A percentile compares a stretch with the other conserved stretches of the same genome.
These are phyloP conservation scores for Gallinago undulata DNA, from an alignment of 2,113 vertebrate species.

Conservation along the genomic window DNA sequence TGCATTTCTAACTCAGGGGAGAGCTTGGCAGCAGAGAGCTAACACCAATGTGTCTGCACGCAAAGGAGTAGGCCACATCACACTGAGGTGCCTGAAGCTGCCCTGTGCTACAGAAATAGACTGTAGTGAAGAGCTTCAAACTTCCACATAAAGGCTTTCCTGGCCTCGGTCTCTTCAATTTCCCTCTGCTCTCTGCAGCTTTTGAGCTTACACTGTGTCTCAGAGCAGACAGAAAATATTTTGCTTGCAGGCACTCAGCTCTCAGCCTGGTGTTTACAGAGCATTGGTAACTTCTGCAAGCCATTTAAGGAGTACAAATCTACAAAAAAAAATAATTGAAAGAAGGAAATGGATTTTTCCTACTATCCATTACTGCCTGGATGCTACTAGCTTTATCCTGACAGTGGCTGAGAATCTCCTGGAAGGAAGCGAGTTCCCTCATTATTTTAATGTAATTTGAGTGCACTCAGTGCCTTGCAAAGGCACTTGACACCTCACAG, in stretches of 20 bases:
- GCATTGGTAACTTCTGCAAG: not conserved
- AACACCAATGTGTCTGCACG: not conserved
- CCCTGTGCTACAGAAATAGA: not conserved
- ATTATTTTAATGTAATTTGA: slow-evolving; percentile 55
- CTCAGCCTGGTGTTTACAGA: not conserved
- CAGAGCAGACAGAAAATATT: not conserved
- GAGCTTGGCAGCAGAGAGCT: not conserved
- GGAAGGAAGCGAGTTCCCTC: slow-evolving; percentile 30
- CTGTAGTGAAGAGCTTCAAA: not conserved
- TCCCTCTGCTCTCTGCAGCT: not conserved
- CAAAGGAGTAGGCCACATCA: not conserved
- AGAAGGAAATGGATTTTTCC: slow-evolving; percentile 36
- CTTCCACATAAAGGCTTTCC: not conserved
- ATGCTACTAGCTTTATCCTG: slow-evolving; percentile 36
- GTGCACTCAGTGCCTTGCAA: slow-evolving; percentile 37
- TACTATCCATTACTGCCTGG: slow-evolving; percentile 33
- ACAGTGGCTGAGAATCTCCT: not conserved
- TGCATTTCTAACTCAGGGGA: not conserved
- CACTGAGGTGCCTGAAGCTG: not conserved
- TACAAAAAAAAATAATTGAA: not conserved
- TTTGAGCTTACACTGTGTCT: not conserved
- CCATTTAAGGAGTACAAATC: not conserved
- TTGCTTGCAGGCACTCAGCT: not conserved
- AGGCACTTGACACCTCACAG: slow-evolving; percentile 42
- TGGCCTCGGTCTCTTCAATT: not conserved